Base-by-base conservation (phyloP, 2,797 vertebrate genomes). In the Trachops cirrhosus region DNA sequence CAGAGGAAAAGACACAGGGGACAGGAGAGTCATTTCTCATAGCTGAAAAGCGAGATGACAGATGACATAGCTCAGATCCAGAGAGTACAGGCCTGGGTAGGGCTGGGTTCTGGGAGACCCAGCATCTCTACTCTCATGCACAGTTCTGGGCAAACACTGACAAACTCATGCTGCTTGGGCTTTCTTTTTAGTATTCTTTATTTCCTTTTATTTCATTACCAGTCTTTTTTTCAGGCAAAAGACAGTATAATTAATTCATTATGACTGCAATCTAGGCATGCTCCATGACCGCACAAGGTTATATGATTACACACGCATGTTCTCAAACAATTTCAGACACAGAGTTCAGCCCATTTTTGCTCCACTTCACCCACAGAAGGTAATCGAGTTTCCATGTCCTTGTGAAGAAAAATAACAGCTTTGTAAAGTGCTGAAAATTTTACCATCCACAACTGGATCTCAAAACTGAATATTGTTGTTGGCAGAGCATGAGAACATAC, bases 301-400 rank as follows among this genome's bases (percentile, higher is more conserved):
- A 62, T 73, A 62, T 54, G 82, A 79, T 96, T 87, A 70, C 41
- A 32, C 46, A 52, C 0, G 54, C 54, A 67, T 83, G 86, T 91
- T 94, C 89, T 91, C 62, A 74, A 46, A 79, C 85, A 71, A 19
- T 67, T 59, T 57, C 64, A 93, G 80, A 29, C 87, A 85, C 87
- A 70, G 85, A 74, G 64, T 37, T 88, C 59, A 77, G 59, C 46
- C 52, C 9, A 0, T 52, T 87, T 82, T 89, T 82, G 39, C 84
- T 94, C 77, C 89, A 57, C 59, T 89, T 80, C 89, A 50, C 64
- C 86, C 86, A 67, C 44, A 59, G 80, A 93, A 91, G 70, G 62
- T 90, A 94, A 92, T 94, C 0, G 4, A 92, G 95, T 86, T 91
- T 90, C 70, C 78, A 67, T 59, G 89, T 83, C 89, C 91, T 46